These are phyloP conservation scores for Pedionomus torquatus DNA, from an alignment of 2,113 vertebrate genomes.

Conservation along the genomic window DNA sequence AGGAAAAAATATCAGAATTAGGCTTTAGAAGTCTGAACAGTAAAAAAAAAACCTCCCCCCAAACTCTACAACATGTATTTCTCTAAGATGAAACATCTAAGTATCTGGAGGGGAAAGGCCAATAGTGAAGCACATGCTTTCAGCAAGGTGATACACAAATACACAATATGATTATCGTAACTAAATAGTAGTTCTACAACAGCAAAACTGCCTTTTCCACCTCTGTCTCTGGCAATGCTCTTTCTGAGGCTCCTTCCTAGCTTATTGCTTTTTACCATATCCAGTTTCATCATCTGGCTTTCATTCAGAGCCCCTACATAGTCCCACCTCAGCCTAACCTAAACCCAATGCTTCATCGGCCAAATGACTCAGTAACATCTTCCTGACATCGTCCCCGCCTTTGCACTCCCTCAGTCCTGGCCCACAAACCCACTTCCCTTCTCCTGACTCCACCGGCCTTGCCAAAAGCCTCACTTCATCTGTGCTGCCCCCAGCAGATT, in stretches of 20 bases:
- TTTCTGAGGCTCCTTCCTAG: background rate
- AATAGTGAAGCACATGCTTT: background rate
- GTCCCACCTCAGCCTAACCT: background rate
- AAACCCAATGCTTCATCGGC: background rate
- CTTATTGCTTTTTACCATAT: background rate
- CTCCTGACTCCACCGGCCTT: background rate
- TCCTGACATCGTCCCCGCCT: background rate
- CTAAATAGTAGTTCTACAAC: background rate
- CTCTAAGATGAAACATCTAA: background rate
- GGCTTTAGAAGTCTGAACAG: background rate
- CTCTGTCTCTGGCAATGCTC: background rate
- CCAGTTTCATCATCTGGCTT: constrained; percentile 11
- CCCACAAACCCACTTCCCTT: background rate
- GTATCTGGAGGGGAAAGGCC: background rate
- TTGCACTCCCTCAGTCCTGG: background rate
- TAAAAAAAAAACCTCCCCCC: background rate
- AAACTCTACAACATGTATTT: background rate
- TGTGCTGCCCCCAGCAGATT: background rate
- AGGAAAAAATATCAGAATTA: background rate
- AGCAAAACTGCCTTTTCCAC: background rate
- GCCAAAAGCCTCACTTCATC: constrained; percentile 21
- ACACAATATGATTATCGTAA: background rate
- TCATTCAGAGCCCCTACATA: background rate
- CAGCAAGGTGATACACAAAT: background rate
- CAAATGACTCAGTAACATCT: background rate